Percentiles rank a stretch among this genome's conserved stretches.
Evolutionary conservation across 2,888 invertebrate genomes (phyloP).

Genomic region (Pterostichus madidus): DNA sequence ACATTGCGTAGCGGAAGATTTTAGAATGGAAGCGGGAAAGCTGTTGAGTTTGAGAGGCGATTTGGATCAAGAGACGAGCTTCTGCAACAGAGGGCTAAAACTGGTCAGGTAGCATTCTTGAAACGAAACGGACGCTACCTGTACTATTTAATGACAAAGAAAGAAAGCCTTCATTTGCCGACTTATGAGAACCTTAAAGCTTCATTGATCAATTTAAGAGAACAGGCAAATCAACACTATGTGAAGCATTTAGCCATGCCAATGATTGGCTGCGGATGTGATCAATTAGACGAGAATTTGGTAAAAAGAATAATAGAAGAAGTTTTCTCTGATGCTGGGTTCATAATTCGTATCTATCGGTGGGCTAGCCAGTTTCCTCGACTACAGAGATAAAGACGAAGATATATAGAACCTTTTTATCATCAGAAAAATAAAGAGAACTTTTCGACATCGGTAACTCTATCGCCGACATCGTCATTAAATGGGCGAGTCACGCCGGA

Average conservation of each 20-base stretch:
- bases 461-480: too few species aligned
- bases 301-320: too few species aligned
- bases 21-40: neutral
- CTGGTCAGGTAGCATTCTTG: constrained; percentile 10
- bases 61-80: neutral
- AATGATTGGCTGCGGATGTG: constrained; percentile 20
- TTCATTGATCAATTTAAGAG: neutral
- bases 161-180: neutral
- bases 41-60: neutral
- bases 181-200: neutral
- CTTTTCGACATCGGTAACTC: too few species aligned
- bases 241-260: constrained; percentile 26
- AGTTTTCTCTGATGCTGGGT: too few species aligned
- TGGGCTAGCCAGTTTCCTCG: too few species aligned
- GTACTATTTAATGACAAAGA: constrained; percentile 19
- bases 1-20: constrained; percentile 32
- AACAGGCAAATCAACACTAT: neutral
- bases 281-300: neutral
- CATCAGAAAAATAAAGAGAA: too few species aligned
- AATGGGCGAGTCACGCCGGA: too few species aligned
- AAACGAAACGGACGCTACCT: neutral
- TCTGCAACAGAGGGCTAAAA: neutral
- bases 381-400: too few species aligned
- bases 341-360: too few species aligned
- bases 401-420: too few species aligned